Conservation (phyloP, 2,888 invertebrate species). For the Ernsta delagoae region DNA sequence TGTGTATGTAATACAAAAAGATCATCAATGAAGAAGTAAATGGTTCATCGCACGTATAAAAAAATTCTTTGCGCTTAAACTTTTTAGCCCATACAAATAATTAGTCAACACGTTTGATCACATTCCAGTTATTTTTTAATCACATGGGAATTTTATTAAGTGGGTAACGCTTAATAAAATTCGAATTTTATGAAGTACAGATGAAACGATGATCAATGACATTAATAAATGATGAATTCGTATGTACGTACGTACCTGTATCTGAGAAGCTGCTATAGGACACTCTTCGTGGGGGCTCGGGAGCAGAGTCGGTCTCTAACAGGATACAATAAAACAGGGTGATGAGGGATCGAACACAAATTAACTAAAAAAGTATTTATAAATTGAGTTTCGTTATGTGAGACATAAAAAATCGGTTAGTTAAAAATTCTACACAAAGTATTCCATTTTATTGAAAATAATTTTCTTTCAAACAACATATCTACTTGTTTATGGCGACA, state of each 20-base stretch:
- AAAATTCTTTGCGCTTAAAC: not conserved
- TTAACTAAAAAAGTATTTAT: too few species aligned
- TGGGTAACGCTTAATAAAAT: too few species aligned
- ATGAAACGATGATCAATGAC: too few species aligned
- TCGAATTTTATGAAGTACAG: too few species aligned
- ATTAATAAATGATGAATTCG: not conserved
- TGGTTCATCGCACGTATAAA: not conserved
- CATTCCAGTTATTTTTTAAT: not conserved
- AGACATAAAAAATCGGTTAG: not conserved
- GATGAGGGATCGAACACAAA: conserved; percentile 59
- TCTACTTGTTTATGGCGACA: not conserved
- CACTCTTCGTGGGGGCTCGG: conserved; percentile 87
- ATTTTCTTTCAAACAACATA: not conserved
- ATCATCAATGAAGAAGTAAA: not conserved
- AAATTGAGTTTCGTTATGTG: conserved; percentile 20
- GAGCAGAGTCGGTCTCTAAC: conserved; percentile 86
- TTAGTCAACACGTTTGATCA: not conserved
- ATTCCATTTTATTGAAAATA: not conserved
- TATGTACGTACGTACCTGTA: conserved; percentile 78
- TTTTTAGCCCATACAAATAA: not conserved
- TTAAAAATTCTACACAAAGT: too few species aligned
- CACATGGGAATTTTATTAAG: not conserved
- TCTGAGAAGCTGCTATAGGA: conserved; percentile 82
- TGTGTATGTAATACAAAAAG: not conserved
- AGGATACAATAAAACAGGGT: conserved; percentile 69